Base-by-base conservation (phyloP, 2,797 vertebrate genomes). In the Dromococcyx pavoninus region DNA sequence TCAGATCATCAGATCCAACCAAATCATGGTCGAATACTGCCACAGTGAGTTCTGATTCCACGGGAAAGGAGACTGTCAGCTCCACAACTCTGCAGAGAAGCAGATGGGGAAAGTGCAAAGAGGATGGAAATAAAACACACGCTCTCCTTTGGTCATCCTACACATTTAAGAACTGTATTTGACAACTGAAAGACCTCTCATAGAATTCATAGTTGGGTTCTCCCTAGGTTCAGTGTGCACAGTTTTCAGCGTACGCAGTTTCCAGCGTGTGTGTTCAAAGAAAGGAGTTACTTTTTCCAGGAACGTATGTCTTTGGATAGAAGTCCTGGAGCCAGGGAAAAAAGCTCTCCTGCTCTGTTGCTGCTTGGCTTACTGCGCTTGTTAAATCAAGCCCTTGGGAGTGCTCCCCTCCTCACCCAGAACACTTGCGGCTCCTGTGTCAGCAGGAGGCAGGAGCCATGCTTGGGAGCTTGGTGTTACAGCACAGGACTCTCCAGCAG, bases 21-120 rank as follows among this genome's bases (percentile, higher is more conserved):
- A 99, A 88, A 94, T 99, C 98, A 18, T 99, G 99, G 87, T 99
- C 99, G 67, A 98, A 98, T 69, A 99, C 87, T 8, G 85, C 97
- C 90, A 99, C 65, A 0, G 89, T 97, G 95, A 99, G 97, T 92
- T 99, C 99, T 3, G 99, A 98, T 91, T 99, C 99, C 94, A 98
- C 72, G 0, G 99, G 99, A 94, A 99, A 99, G 22, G 99, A 99
- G 77, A 99, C 96, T 1, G 97, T 99, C 94, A 99, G 89, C 95
- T 99, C 99, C 95, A 99, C 98, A 72, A 99, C 98, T 94, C 99
- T 99, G 97, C 65, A 61, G 12, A 76, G 54, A 87, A 86, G 53
- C 25, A 92, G 53, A 66, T 3, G 12, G 13, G 93, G 10, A 93
- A 28, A 11, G 23, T 25, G 46, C 50, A 78, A 70, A 79, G 50